A percentile compares a stretch with the other conserved stretches of the same genome.
These are phyloP conservation scores for Halotydeus destructor DNA, from an alignment of 1,140 invertebrate species.

Conservation along the genomic window DNA sequence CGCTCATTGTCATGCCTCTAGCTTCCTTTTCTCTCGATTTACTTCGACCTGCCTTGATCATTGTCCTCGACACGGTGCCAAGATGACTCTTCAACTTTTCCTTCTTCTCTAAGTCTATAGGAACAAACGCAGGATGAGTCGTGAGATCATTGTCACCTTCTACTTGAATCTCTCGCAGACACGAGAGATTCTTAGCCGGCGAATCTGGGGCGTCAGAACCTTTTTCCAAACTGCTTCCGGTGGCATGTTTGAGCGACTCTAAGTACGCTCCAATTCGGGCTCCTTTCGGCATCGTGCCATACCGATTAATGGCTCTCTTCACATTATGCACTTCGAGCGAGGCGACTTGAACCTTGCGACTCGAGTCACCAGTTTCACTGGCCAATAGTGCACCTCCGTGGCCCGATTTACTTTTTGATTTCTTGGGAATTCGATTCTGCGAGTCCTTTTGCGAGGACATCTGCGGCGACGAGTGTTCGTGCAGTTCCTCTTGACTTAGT, in stretches of 20 bases:
- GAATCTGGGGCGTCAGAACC: no score
- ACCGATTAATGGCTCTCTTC: constrained; percentile 82
- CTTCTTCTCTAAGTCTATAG: background rate
- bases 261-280: constrained; percentile 84
- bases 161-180: no score
- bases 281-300: constrained; percentile 85
- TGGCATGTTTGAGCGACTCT: constrained; percentile 64
- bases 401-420: no score
- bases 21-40: no score
- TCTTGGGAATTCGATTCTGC: constrained; percentile 5
- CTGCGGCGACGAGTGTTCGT: background rate
- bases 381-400: no score
- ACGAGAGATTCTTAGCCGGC: no score
- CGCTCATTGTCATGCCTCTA: no score
- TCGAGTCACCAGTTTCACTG: no score
- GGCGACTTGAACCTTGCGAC: constrained; percentile 43
- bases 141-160: constrained; percentile 8
- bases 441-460: constrained; percentile 1
- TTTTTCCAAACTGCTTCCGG: no score
- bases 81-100: no score
- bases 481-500: background rate
- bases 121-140: background rate
- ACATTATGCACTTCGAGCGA: constrained; percentile 91
- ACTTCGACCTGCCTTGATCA: no score
- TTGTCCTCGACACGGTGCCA: no score